Conservation (phyloP, 2,797 vertebrate genomes). For the Cyprinella venusta region DNA sequence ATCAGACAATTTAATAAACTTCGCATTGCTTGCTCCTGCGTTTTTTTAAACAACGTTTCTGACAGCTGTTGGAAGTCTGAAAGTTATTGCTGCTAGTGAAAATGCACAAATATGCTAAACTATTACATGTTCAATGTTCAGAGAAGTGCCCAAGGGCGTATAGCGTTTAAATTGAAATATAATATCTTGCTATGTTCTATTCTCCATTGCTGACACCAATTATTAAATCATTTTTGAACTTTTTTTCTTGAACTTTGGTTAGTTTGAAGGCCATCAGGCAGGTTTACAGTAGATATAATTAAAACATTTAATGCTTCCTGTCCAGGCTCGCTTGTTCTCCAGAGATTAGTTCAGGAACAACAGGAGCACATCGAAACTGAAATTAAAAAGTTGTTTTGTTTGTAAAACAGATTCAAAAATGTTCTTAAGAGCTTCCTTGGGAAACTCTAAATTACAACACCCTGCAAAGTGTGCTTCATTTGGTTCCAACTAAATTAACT, state of each 20-base stretch:
- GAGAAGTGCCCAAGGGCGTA: background rate
- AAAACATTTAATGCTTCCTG: background rate
- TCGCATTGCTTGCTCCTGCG: slow-evolving; percentile 1
- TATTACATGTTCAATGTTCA: slow-evolving; percentile 4
- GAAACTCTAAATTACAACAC: slow-evolving; percentile 30
- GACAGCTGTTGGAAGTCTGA: slow-evolving; percentile 14
- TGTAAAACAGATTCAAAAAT: background rate
- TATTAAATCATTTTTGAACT: background rate
- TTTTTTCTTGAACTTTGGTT: background rate
- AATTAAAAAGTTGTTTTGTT: slow-evolving; percentile 20
- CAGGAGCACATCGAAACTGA: background rate
- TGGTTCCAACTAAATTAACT: slow-evolving; percentile 30
- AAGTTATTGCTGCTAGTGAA: slow-evolving; percentile 1
- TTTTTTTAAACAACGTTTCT: background rate
- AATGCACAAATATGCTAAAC: background rate
- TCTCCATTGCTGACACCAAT: background rate
- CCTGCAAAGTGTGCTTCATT: slow-evolving; percentile 9
- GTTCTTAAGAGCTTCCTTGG: slow-evolving; percentile 3
- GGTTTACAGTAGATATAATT: slow-evolving; percentile 2
- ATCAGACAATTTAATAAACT: slow-evolving; percentile 11
- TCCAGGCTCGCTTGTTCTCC: background rate
- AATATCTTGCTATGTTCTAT: slow-evolving; percentile 12
- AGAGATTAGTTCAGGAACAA: slow-evolving; percentile 17
- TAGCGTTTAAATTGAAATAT: slow-evolving; percentile 17
- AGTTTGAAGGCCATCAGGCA: background rate